Conservation (phyloP, 1,140 invertebrate species). For the Hylaeus anthracinus region DNA sequence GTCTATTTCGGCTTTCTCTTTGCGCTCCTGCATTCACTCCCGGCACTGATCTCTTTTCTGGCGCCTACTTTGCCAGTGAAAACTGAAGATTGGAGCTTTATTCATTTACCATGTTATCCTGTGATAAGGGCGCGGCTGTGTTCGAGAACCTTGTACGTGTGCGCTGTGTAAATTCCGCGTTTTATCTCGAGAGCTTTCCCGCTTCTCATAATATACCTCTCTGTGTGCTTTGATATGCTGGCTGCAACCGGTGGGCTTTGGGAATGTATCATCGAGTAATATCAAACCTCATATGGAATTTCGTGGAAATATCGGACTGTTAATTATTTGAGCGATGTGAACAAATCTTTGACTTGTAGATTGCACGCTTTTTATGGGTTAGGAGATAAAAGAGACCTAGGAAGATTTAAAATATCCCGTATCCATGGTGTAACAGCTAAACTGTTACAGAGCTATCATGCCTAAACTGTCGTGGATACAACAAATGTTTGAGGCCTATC, state of each 20-base stretch:
- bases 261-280: neutral
- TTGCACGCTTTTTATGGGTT: neutral
- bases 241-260: too few species aligned
- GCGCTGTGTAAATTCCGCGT: constrained; percentile 5
- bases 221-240: neutral
- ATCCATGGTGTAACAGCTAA: too few species aligned
- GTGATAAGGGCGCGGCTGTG: neutral
- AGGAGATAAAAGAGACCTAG: too few species aligned
- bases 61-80: neutral
- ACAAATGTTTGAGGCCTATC: too few species aligned
- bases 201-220: neutral
- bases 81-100: constrained; percentile 56
- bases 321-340: neutral
- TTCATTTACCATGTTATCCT: constrained; percentile 48
- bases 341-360: neutral
- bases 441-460: too few species aligned
- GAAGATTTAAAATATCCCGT: too few species aligned
- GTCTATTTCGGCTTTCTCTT: neutral
- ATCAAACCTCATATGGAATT: neutral
- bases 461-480: too few species aligned
- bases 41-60: constrained; percentile 3
- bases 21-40: neutral
- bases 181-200: neutral
- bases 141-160: neutral
- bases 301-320: neutral